Evolutionary conservation across 2,888 invertebrate genomes (phyloP).

Genomic region (Tillus elongatus): DNA sequence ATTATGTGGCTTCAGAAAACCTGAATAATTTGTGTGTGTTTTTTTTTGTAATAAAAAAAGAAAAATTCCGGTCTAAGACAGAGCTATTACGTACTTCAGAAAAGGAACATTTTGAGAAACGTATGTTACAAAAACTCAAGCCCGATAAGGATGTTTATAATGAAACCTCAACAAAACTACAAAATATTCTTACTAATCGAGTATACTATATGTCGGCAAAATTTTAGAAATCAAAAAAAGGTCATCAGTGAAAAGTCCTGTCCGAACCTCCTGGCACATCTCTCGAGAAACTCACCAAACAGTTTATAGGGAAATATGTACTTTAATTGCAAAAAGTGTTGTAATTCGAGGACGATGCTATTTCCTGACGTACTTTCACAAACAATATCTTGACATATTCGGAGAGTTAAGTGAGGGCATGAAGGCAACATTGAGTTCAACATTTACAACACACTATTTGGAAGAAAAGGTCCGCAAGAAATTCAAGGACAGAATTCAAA

Average conservation of each 20-base stretch:
- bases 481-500: constrained; percentile 12
- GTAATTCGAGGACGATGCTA: too few relatives aligned
- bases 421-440: too few relatives aligned
- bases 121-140: constrained; percentile 5
- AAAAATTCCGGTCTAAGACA: constrained; percentile 5
- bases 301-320: too few relatives aligned
- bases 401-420: too few relatives aligned
- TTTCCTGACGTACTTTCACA: too few relatives aligned
- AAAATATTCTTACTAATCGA: constrained; percentile 3
- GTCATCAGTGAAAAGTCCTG: constrained; percentile 9
- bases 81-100: constrained; percentile 10
- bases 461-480: constrained; percentile 11
- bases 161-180: constrained; percentile 4
- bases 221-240: constrained; percentile 7
- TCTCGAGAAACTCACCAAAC: constrained; percentile 4
- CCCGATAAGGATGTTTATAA: constrained; percentile 8
- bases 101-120: constrained; percentile 2
- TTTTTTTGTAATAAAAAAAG: constrained; percentile 10
- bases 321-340: too few relatives aligned
- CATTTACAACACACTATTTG: too few relatives aligned
- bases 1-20: constrained; percentile 5
- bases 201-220: constrained; percentile 6
- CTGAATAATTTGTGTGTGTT: constrained; percentile 8
- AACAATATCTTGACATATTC: too few relatives aligned
- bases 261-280: constrained; percentile 9